A percentile compares a stretch with the other conserved stretches of the same genome.
Evolutionary conservation across 2,113 vertebrate genomes (phyloP).

Genomic region (Tautogolabrus adspersus): DNA sequence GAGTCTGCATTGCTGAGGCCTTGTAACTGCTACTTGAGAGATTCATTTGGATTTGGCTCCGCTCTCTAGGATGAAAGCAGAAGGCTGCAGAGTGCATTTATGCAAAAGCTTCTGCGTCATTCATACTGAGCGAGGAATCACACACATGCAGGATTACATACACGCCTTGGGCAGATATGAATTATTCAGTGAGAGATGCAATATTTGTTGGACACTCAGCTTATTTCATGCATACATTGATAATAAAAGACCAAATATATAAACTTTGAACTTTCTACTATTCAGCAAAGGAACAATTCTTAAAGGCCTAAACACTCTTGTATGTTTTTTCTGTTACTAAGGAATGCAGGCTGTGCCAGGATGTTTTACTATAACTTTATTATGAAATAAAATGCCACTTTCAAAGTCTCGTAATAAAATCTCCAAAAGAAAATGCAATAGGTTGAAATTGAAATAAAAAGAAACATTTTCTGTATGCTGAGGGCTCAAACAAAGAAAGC

Average conservation of each 20-base stretch:
- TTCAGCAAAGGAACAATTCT: constrained; percentile 3
- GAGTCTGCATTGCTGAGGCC: constrained; percentile 65
- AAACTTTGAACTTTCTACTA: constrained; percentile 9
- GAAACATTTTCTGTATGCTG: neutral
- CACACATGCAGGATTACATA: constrained; percentile 50
- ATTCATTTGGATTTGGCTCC: constrained; percentile 29
- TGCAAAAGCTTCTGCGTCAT: constrained; percentile 36
- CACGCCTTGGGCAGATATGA: constrained; percentile 30
- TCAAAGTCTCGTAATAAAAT: constrained; percentile 1
- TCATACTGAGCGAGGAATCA: constrained; percentile 34
- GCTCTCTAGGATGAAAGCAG: constrained; percentile 38
- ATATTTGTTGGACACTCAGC: neutral
- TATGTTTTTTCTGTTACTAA: neutral
- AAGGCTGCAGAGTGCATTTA: constrained; percentile 39
- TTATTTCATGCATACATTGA: constrained; percentile 29
- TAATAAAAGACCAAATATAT: constrained; percentile 25
- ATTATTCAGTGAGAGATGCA: constrained; percentile 47
- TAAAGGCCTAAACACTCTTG: constrained; percentile 4
- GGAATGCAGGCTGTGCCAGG: neutral
- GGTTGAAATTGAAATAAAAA: constrained; percentile 10
- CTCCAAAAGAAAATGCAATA: neutral
- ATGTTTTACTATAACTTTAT: neutral
- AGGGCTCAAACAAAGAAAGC: constrained; percentile 22
- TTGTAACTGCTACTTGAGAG: constrained; percentile 59
- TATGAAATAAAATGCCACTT: neutral